Base-by-base conservation (phyloP, 2,113 vertebrate species). In the Gasterosteus aculeatus region DNA sequence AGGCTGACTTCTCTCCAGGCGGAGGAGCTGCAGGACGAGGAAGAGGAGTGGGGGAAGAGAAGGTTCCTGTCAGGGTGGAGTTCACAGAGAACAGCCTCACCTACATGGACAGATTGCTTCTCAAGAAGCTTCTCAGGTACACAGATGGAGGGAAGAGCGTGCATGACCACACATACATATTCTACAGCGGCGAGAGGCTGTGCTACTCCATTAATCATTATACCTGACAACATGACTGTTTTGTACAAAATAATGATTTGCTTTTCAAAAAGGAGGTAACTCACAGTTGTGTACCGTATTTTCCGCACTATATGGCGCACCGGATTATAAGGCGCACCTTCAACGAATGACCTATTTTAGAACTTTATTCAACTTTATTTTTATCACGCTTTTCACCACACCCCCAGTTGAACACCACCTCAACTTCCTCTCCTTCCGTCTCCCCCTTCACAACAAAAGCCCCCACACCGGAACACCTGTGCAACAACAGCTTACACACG, bases 121-220 rank as follows among this genome's bases (percentile, higher is more conserved):
- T 99, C 64, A 98, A 96, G 87, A 98, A 96, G 67, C 92, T 96
- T 77, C 95, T 94, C 89, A 96, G 97, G 97, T 98, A 91, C 65
- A 72, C 14, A 74, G 19, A 91, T 51, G 26, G 31, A 70, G 53
- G 53, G 47, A 66, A 59, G 18, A 70, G 19, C 54, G 54, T 41
- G 61, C 31, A 74, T 70, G 29, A 70, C 19, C 49, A 29, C 53
- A 72, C 39, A 65, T 15, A 53, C 56, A 64, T 69, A 44, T 51
- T 51, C 4, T 65, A 47, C 63, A 71, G 68, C 78, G 33, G 44
- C 51, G 58, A 42, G 51, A 78, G 46, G n/a, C 39, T 57, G 14
- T 26, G 38, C 22, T 38, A 71, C 18, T 60, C 38, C 18, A 41
- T 12, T 56, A 7, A 22, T 74, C 3, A 44, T 63, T 56, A 61